Evolutionary conservation across 1,140 invertebrate species (phyloP).

Genomic region (Habropoda laboriosa): DNA sequence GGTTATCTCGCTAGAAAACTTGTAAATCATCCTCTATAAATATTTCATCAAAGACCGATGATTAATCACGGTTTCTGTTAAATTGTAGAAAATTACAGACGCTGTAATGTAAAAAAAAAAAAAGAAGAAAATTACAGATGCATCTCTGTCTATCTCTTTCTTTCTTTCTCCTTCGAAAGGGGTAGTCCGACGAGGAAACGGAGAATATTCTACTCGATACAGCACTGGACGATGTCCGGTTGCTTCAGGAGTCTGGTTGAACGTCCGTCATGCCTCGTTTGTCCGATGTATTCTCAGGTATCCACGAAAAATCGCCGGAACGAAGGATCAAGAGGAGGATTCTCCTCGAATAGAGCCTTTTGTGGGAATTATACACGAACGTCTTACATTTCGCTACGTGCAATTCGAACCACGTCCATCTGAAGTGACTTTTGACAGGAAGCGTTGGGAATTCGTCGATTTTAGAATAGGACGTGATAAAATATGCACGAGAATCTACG

Average conservation of each 20-base stretch:
- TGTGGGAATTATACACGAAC: too few species aligned
- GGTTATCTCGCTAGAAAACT: too few species aligned
- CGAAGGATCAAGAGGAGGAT: not conserved
- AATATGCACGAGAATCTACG: too few species aligned
- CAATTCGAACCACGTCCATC: not conserved
- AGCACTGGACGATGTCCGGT: conserved; percentile 17
- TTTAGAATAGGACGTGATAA: not conserved
- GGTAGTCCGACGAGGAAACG: not conserved
- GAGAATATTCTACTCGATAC: not conserved
- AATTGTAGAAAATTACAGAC: too few species aligned
- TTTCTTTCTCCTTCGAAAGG: too few species aligned
- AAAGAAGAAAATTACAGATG: too few species aligned
- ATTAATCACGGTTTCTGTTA: too few species aligned
- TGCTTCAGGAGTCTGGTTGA: conserved; percentile 63
- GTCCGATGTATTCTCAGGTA: conserved; percentile 46
- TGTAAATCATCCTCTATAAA: too few species aligned
- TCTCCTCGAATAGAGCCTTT: not conserved
- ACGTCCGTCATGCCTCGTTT: conserved; percentile 76
- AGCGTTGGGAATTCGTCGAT: not conserved
- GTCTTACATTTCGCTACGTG: not conserved
- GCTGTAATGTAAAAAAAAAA: too few species aligned
- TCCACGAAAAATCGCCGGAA: not conserved
- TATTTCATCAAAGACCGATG: too few species aligned
- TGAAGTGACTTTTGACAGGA: not conserved
- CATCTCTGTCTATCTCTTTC: too few species aligned